Conservation (phyloP, 2,797 vertebrate genomes). For the Nannoperca obscura region DNA sequence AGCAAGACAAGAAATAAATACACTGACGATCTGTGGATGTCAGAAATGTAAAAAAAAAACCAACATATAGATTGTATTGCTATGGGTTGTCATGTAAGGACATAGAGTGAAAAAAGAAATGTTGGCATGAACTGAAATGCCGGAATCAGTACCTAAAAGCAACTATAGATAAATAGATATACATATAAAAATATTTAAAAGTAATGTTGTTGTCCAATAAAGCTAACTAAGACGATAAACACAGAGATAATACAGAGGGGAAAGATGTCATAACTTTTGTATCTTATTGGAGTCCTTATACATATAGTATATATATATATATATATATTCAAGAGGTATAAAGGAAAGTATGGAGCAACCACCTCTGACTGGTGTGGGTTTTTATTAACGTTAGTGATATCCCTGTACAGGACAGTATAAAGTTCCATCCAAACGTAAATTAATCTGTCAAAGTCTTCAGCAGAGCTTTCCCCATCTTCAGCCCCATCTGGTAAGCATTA, state of each 20-base stretch:
- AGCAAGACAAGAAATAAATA: background rate
- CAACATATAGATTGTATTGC: background rate
- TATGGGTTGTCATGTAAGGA: background rate
- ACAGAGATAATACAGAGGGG: background rate
- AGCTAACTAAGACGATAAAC: background rate
- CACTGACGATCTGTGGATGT: background rate
- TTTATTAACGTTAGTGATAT: slow-evolving; percentile 49
- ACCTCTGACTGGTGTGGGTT: slow-evolving; percentile 21
- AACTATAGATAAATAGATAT: background rate
- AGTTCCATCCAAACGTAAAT: slow-evolving; percentile 55
- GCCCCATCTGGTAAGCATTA: slow-evolving; percentile 64
- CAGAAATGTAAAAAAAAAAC: background rate
- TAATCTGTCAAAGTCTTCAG: slow-evolving; percentile 62
- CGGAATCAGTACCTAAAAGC: background rate
- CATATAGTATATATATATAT: no score
- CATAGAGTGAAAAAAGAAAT: background rate
- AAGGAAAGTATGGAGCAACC: slow-evolving; percentile 24
- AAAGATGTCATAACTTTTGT: background rate
- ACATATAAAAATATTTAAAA: background rate
- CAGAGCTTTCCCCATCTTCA: slow-evolving; percentile 30
- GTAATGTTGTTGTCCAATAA: background rate
- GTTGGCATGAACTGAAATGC: background rate
- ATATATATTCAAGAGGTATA: slow-evolving; percentile 8
- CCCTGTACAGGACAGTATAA: slow-evolving; percentile 42
- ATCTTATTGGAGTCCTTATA: slow-evolving; percentile 4